A percentile compares a stretch with the other conserved stretches of the same genome.
phyloP scores from a whole-genome alignment of 92 coral and sea anemone genomes.

The Epizoanthus stellaris region DNA sequence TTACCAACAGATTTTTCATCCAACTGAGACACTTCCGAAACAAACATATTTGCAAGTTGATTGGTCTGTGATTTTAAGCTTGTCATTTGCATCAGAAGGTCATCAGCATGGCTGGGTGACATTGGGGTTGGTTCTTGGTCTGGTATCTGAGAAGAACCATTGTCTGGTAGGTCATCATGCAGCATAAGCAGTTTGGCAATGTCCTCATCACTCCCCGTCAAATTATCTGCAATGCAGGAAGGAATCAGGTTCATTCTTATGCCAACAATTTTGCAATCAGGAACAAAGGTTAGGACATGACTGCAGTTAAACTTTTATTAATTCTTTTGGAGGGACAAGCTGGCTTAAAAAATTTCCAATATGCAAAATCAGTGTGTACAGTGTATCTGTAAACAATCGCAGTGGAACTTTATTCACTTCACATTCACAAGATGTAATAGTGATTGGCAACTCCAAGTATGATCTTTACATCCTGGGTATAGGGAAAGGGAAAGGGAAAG shows the following conservation, averaged over 20 bases:
- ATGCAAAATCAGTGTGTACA: too few species aligned
- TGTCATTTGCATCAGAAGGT: slow-evolving; percentile 14
- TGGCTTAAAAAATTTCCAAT: too few species aligned
- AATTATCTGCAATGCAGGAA: slow-evolving; percentile 49
- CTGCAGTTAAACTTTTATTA: too few species aligned
- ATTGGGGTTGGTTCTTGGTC: neutral
- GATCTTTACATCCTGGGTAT: too few species aligned
- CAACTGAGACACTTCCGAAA: slow-evolving; percentile 12
- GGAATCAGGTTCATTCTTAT: neutral
- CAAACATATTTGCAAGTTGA: slow-evolving; percentile 28
- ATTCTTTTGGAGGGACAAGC: too few species aligned
- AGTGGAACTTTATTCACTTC: too few species aligned
- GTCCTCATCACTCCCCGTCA: slow-evolving; percentile 81
- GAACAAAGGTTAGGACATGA: too few species aligned
- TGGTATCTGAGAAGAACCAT: slow-evolving; percentile 19
- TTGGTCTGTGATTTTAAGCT: slow-evolving; percentile 40
- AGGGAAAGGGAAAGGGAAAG: too few species aligned
- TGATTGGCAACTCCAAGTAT: too few species aligned
- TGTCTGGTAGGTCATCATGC: slow-evolving; percentile 65
- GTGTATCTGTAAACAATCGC: too few species aligned
- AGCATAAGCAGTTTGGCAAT: slow-evolving; percentile 77
- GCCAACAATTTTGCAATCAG: too few species aligned
- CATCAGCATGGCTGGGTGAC: slow-evolving; percentile 28
- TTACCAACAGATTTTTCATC: neutral
- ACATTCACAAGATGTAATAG: too few species aligned